These are phyloP conservation scores for Boloria euphrosyne DNA, from an alignment of 2,888 invertebrate genomes.

Conservation along the genomic window DNA sequence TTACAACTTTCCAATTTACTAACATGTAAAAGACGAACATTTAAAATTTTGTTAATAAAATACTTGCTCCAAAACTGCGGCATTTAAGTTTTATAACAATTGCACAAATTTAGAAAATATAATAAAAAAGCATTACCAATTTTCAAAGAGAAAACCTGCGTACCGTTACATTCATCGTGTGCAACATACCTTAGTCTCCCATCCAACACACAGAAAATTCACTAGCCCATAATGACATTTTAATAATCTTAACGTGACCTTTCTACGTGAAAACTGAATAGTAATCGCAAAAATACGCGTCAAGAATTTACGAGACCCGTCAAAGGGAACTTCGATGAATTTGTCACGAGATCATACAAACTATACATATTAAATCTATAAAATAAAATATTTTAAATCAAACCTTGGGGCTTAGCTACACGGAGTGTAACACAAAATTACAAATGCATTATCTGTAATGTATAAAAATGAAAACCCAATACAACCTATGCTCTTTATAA, in stretches of 20 bases:
- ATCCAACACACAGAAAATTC: slow-evolving; percentile 19
- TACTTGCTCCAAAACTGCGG: slow-evolving; percentile 16
- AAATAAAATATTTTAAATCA: slow-evolving; percentile 13
- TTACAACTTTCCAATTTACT: slow-evolving; percentile 20
- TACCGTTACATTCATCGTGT: slow-evolving; percentile 11
- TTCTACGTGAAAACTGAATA: slow-evolving; percentile 4
- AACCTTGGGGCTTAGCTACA: slow-evolving; percentile 4
- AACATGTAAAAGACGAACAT: not conserved
- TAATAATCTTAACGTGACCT: slow-evolving; percentile 9
- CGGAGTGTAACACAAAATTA: slow-evolving; percentile 15
- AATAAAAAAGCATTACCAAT: not conserved
- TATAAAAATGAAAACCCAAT: too few species aligned
- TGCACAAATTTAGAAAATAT: slow-evolving; percentile 26
- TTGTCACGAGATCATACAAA: slow-evolving; percentile 33
- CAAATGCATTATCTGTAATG: slow-evolving; percentile 1
- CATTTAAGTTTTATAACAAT: slow-evolving; percentile 8
- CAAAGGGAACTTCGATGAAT: not conserved
- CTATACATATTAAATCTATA: slow-evolving; percentile 19
- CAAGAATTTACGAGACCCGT: not conserved
- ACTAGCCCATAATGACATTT: slow-evolving; percentile 34
- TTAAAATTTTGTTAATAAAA: slow-evolving; percentile 17
- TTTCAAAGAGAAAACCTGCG: not conserved
- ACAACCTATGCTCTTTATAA: too few species aligned
- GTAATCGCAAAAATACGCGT: not conserved
- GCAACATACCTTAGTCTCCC: slow-evolving; percentile 18